A percentile compares a stretch with the other conserved stretches of the same genome.
Conservation (phyloP, 2,797 vertebrate genomes). For the Chelon labrosus region DNA sequence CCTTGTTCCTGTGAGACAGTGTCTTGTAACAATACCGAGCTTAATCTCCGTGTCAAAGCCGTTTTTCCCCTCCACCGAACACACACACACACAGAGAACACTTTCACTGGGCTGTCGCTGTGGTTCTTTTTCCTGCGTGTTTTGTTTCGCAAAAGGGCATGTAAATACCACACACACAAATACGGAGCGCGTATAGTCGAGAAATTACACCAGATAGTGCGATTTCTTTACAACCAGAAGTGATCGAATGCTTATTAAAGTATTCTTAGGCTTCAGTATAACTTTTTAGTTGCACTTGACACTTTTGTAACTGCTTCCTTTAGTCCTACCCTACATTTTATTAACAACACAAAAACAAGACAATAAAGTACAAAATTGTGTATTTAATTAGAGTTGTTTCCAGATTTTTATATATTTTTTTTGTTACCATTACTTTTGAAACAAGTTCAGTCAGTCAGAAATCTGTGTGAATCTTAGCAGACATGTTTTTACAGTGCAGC, state of each 20-base stretch:
- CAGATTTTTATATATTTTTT: no score
- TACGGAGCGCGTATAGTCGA: not conserved
- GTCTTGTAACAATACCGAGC: slow-evolving; percentile 97
- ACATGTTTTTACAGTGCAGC: not conserved
- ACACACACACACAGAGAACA: slow-evolving; percentile 54
- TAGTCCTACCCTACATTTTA: no score
- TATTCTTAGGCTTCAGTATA: no score
- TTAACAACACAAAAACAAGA: no score
- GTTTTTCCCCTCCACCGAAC: slow-evolving; percentile 93
- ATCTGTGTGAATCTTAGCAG: not conserved
- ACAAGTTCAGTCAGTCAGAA: not conserved
- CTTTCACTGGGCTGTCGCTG: slow-evolving; percentile 55
- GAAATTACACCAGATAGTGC: not conserved
- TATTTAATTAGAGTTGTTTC: no score
- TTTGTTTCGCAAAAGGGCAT: slow-evolving; percentile 11
- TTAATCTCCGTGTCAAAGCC: slow-evolving; percentile 99
- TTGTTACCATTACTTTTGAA: no score
- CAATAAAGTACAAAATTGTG: no score
- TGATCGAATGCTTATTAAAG: not conserved
- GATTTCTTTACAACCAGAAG: not conserved
- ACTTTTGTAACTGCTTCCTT: not conserved
- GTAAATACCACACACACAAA: not conserved
- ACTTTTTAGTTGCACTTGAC: no score
- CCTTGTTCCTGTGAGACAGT: slow-evolving; percentile 96
- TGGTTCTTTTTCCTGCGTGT: slow-evolving; percentile 4